phyloP scores from a whole-genome alignment of 1,140 invertebrate genomes.

The Lordiphosa stackelbergi region DNA sequence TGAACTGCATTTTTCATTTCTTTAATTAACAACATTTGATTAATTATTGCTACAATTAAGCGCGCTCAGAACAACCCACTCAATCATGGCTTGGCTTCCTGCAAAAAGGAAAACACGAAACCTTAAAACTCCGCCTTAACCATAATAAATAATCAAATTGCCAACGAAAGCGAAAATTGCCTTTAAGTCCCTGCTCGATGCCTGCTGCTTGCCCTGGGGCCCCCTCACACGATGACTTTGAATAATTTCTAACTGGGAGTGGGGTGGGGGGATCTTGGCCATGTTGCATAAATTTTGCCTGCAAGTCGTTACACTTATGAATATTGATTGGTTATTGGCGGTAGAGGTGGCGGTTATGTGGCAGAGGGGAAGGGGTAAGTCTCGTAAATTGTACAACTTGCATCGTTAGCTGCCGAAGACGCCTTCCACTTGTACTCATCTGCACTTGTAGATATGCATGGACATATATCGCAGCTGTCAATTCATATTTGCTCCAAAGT shows the following conservation, averaged over 20 bases:
- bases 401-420: slow-evolving; percentile 45
- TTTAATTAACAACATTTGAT: slow-evolving; percentile 69
- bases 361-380: slow-evolving; percentile 2
- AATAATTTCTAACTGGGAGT: slow-evolving; percentile 61
- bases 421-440: slow-evolving; percentile 17
- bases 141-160: slow-evolving; percentile 70
- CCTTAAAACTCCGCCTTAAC: slow-evolving; percentile 38
- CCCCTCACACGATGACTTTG: slow-evolving; percentile 63
- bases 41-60: slow-evolving; percentile 56
- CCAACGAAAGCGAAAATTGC: slow-evolving; percentile 68
- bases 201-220: slow-evolving; percentile 28
- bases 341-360: slow-evolving; percentile 13
- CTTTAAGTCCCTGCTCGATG: slow-evolving; percentile 30
- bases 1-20: slow-evolving; percentile 20
- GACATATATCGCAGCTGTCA: slow-evolving; percentile 31
- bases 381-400: slow-evolving; percentile 49
- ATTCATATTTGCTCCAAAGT: slow-evolving; percentile 54
- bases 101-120: slow-evolving; percentile 19
- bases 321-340: slow-evolving; percentile 70
- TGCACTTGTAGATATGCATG: neutral
- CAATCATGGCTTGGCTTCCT: slow-evolving; percentile 51
- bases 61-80: slow-evolving; percentile 50
- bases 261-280: neutral
- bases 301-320: slow-evolving; percentile 64
- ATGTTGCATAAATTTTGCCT: slow-evolving; percentile 49